Base-by-base conservation (phyloP, 2,113 vertebrate species). In the Melierax canorus region DNA sequence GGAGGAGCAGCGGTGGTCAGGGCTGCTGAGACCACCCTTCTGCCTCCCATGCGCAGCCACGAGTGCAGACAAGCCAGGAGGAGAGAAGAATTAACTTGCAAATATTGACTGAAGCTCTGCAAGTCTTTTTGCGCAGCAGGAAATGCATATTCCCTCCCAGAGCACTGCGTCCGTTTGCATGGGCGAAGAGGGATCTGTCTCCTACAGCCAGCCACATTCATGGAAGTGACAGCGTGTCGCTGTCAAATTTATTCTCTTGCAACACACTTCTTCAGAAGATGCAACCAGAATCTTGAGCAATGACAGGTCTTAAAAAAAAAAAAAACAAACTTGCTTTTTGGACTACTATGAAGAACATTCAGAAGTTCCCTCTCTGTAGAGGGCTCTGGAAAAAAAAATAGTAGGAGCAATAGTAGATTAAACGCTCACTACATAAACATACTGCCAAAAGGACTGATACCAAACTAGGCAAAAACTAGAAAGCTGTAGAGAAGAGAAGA, bases 221-320 rank as follows among this genome's bases (percentile, higher is more conserved):
- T 4, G 13, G 38, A 4, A 41, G 3, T 1, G 46, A 26, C 16
- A 32, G 62, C 0, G 1, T 1, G 4, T 7, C 4, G 9, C 36
- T 12, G 38, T 8, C 36, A 27, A 3, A 11, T 38, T 8, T 2
- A 27, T 56, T 36, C 58, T 53, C 46, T n/a, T 30, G 15, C 15
- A 32, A 58, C 8, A 3, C 15, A 2, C 15, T 32, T 46, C 48
- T 41, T 34, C 59, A 64, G n/a, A 59, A 45, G 30, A 45, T 10
- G 69, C 74, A 82, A 66, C 9, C 21, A 58, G 36, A 41, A 51
- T 27, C 30, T 20, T 26, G 15, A 72, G 50, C 50, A 39, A 59
- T 3, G 43, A 26, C 17, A 26, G 21, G 12, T 36, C 83, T 56
- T 43, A 4, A 2, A 56, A 59, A 39, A 66, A 24, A 48, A 21